Evolutionary conservation across 2,113 vertebrate genomes (phyloP).

Genomic region (Lontra canadensis): DNA sequence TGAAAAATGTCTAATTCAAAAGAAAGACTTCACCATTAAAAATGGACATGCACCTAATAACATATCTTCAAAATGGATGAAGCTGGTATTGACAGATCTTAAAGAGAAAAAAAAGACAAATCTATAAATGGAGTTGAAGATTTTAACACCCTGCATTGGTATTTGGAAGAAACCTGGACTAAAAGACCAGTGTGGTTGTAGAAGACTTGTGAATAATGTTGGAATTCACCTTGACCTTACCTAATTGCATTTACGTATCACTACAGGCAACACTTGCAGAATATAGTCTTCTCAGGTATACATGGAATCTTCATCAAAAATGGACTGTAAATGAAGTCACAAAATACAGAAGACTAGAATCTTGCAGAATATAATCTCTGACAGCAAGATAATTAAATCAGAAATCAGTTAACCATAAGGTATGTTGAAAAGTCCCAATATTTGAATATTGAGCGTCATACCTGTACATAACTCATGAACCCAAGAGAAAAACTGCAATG

Average conservation of each 20-base stretch:
- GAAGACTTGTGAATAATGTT: neutral
- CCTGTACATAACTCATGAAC: neutral
- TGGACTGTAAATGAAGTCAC: neutral
- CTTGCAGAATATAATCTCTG: neutral
- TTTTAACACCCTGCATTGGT: neutral
- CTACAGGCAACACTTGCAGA: neutral
- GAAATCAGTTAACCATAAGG: neutral
- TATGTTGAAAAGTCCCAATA: neutral
- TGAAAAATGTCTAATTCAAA: neutral
- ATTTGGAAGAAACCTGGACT: neutral
- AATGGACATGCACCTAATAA: neutral
- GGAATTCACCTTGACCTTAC: neutral
- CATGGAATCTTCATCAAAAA: neutral
- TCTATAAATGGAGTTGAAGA: neutral
- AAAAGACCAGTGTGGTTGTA: neutral
- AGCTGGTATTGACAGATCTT: neutral
- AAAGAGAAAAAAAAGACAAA: neutral
- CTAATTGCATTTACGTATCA: neutral
- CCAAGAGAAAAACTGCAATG: neutral
- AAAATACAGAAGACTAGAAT: neutral
- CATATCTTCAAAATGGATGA: neutral
- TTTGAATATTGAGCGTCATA: neutral
- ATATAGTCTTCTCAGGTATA: neutral
- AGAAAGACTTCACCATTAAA: neutral
- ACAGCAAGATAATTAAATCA: neutral